Base-by-base conservation (phyloP, 2,113 vertebrate genomes). In the Piaya cayana region DNA sequence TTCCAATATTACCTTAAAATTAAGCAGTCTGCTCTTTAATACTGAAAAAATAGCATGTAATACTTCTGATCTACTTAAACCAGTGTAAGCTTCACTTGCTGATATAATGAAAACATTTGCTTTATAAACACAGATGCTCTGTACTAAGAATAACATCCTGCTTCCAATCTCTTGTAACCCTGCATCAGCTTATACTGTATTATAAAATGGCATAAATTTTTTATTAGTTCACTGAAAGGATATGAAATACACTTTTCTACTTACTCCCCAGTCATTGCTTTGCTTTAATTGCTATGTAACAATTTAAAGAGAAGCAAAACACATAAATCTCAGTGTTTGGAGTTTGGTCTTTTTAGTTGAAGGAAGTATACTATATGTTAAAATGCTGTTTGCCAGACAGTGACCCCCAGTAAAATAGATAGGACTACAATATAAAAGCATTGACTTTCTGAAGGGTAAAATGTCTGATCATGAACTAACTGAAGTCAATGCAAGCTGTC, bases 141-240 rank as follows among this genome's bases (percentile, higher is more conserved):
- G 69, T 96, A 81, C 97, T 97, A 97, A 97, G 88, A 98, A 98
- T 97, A 98, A 94, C 90, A 78, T 96, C 42, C 52, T 95, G 86
- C 76, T 96, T 95, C 92, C 94, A 97, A 90, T 94, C 75, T 69
- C 49, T 94, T 88, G 86, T 84, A 97, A 96, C 92, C 88, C 93
- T 96, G 82, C 91, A 96, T 97, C 97, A 98, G 96, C 90, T 97
- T 93, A 96, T 95, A 93, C 75, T 93, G 64, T 97, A 96, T 97
- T 97, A 97, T 96, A 97, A 98, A 97, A 97, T 86, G 95, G 55
- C 90, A 98, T 98, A 87, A 97, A 98, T 98, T 96, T 98, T 98
- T 98, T 94, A 98, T 98, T 96, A 98, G 96, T 92, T 94, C 87
- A 95, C 81, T 97, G 93, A 97, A 97, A 97, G 96, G 95, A 97